Base-by-base conservation (phyloP, 1,140 invertebrate genomes). In the Alviniconcha marisindica region DNA sequence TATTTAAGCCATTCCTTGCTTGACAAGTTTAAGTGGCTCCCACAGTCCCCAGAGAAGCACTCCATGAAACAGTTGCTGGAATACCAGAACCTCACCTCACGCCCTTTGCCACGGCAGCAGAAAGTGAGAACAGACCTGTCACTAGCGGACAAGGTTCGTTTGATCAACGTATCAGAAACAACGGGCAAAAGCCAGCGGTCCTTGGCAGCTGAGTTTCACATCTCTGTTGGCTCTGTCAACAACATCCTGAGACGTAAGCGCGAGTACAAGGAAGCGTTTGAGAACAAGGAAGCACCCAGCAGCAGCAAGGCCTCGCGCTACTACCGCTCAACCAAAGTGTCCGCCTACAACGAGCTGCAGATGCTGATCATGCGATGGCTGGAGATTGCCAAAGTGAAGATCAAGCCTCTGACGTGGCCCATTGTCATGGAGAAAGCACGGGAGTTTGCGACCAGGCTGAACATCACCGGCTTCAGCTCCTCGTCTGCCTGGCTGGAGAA, bases 151-250 rank as follows among this genome's bases (percentile, higher is more conserved):
- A 84, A 80, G 33, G 60, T 84, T 0, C 77, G 83, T 24, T 36
- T 84, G 15, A 84, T 84, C 36, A 60, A 80, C n/a, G 69, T 80
- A 18, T 71, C 76, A 28, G 83, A 84, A 28, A 73, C 63, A 31
- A 84, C 83, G 21, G 83, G 83, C 15, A 80, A 76, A 80, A 80
- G 77, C 56, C 83, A 84, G 77, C 31, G 83, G 51, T 69, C 66
- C 12, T 38, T 84, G 14, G 83, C 83, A 15, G 76, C 77, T 15
- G 83, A 84, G 40, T 84, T 84, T 76, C 66, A 77, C 51, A 84
- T 84, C 15, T 84, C 83, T 74, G 60, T 84, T 1, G 83, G 83
- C 12, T 80, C 83, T 1, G 83, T 84, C 33, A 84, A 84, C 33
- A 84, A 84, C 48, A 84, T 84, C 21, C 48, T 84, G 7, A 31